phyloP scores from a whole-genome alignment of 2,888 invertebrate species.

The Alentia gelatinosa region DNA sequence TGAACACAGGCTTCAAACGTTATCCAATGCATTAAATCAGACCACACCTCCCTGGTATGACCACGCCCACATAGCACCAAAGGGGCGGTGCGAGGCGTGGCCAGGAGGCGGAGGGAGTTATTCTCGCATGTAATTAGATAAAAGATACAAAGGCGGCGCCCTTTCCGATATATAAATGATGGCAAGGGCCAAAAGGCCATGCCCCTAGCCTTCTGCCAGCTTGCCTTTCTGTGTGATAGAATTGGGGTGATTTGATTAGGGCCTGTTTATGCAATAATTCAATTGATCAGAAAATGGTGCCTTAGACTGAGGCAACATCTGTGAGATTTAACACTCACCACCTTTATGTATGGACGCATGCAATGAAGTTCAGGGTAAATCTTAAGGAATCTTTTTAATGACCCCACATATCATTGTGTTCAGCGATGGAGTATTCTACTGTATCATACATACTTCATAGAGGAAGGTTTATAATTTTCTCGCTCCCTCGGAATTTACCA shows the following conservation, averaged over 20 bases:
- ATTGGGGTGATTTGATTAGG: neutral
- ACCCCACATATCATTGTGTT: no score
- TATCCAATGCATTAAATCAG: neutral
- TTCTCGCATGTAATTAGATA: constrained; percentile 3
- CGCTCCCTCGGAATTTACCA: no score
- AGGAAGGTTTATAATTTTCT: no score
- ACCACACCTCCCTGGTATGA: neutral
- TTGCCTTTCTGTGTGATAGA: neutral
- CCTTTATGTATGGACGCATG: no score
- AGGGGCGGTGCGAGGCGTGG: neutral
- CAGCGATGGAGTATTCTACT: no score
- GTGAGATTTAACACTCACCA: no score
- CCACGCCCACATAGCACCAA: neutral
- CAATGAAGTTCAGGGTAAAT: no score
- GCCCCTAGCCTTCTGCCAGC: neutral
- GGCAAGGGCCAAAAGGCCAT: neutral
- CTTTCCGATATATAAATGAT: neutral
- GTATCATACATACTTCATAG: no score
- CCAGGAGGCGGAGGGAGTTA: neutral
- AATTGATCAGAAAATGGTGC: neutral
- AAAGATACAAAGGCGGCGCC: neutral
- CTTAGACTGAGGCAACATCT: neutral
- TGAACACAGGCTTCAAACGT: neutral
- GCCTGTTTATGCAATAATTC: neutral
- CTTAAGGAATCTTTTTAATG: no score